A percentile compares a stretch with the other conserved stretches of the same genome.
Evolutionary conservation across 2,888 invertebrate genomes (phyloP).

Genomic region (Alsophila aescularia): DNA sequence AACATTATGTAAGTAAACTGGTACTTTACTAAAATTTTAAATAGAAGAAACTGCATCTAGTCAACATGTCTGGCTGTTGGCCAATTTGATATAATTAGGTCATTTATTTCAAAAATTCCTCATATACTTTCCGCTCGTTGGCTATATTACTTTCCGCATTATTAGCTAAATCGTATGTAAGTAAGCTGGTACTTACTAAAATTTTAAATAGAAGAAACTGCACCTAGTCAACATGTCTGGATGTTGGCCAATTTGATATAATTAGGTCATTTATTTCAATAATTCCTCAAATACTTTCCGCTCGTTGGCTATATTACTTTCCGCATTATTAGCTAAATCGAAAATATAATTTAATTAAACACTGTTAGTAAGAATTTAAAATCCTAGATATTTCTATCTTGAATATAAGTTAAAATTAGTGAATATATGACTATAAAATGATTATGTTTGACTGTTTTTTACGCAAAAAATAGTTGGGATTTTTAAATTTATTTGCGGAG

Average conservation of each 20-base stretch:
- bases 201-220: slow-evolving; percentile 60
- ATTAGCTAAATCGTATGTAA: slow-evolving; percentile 41
- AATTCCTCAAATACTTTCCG: slow-evolving; percentile 56
- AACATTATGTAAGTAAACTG: slow-evolving; percentile 44
- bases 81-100: slow-evolving; percentile 70
- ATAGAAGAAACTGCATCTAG: slow-evolving; percentile 59
- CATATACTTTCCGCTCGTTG: slow-evolving; percentile 49
- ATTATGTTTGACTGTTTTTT: too few species aligned
- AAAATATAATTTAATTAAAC: slow-evolving; percentile 32
- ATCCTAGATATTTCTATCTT: too few species aligned
- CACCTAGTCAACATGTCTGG: slow-evolving; percentile 54
- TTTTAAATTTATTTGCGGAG: too few species aligned
- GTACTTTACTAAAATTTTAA: slow-evolving; percentile 54
- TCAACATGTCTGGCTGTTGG: slow-evolving; percentile 52
- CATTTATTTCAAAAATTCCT: slow-evolving; percentile 64
- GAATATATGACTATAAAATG: too few species aligned
- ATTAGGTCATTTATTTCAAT: slow-evolving; percentile 68
- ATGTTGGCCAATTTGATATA: slow-evolving; percentile 64
- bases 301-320: slow-evolving; percentile 41
- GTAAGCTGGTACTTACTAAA: slow-evolving; percentile 47
- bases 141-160: slow-evolving; percentile 41
- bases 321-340: slow-evolving; percentile 37
- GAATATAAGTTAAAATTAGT: too few species aligned
- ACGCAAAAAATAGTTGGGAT: too few species aligned
- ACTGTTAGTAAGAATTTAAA: not conserved